A percentile compares a stretch with the other conserved stretches of the same genome.
phyloP scores from a whole-genome alignment of 1,140 invertebrate genomes.

The Drosophila miranda region DNA sequence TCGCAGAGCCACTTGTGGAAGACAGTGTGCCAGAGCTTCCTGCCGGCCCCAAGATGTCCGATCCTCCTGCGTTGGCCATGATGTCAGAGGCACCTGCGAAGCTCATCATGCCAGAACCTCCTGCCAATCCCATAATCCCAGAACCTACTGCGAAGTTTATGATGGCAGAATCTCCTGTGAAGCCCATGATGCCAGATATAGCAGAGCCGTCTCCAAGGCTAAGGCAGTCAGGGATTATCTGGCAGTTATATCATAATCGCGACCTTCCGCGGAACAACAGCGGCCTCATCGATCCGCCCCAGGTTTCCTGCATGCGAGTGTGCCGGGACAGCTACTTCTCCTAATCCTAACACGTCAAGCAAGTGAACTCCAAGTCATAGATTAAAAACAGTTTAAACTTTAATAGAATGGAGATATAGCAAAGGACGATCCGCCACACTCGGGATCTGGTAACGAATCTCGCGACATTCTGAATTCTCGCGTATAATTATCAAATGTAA shows the following conservation, averaged over 20 bases:
- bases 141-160: too few species aligned
- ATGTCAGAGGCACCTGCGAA: too few species aligned
- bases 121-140: background rate
- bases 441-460: constrained; percentile 2
- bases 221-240: too few species aligned
- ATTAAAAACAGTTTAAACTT: constrained; percentile 49
- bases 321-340: constrained; percentile 65
- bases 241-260: background rate
- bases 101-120: background rate
- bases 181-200: background rate
- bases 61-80: too few species aligned
- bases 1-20: too few species aligned
- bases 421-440: background rate
- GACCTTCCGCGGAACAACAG: constrained; percentile 19
- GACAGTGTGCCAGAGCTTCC: too few species aligned
- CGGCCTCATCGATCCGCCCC: constrained; percentile 53
- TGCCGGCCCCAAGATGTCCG: too few species aligned
- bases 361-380: background rate
- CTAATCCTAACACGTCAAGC: constrained; percentile 15
- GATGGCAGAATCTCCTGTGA: too few species aligned
- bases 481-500: constrained; percentile 34
- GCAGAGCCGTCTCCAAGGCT: background rate
- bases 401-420: constrained; percentile 52
- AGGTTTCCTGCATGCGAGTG: constrained; percentile 54
- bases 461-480: constrained; percentile 4